phyloP scores from a whole-genome alignment of 2,888 invertebrate species.

The Barypeithes pellucidus region DNA sequence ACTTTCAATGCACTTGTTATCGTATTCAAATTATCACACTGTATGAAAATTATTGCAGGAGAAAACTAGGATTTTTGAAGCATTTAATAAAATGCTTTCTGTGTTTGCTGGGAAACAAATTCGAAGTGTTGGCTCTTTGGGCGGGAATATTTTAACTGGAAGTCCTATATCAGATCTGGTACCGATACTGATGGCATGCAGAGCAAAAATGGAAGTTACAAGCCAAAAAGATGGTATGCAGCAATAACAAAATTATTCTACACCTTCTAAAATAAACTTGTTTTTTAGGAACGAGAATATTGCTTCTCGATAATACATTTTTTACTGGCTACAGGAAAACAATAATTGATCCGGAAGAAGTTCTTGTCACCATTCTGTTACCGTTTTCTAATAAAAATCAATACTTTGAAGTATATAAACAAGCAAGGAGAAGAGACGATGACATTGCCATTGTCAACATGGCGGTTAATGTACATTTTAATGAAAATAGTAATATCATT shows the following conservation, averaged over 20 bases:
- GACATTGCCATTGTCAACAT: constrained; percentile 97
- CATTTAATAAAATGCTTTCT: constrained; percentile 87
- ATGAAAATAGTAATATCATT: constrained; percentile 73
- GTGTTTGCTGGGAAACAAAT: constrained; percentile 98
- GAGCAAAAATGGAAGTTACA: constrained; percentile 76
- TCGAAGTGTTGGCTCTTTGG: constrained; percentile 92
- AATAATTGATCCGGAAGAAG: constrained; percentile 81
- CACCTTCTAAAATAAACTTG: not conserved
- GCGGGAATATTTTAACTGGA: constrained; percentile 84
- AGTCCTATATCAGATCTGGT: constrained; percentile 97
- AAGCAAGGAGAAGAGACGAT: constrained; percentile 92
- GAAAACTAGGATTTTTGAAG: constrained; percentile 78
- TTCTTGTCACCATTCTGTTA: constrained; percentile 85
- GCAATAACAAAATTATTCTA: constrained; percentile 30
- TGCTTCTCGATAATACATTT: constrained; percentile 84
- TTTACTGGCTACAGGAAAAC: constrained; percentile 87
- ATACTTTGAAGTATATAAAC: constrained; percentile 90
- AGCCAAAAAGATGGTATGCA: constrained; percentile 69
- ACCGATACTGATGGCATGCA: constrained; percentile 89
- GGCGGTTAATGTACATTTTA: constrained; percentile 82
- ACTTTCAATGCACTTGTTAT: too few species aligned
- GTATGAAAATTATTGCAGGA: constrained; percentile 38
- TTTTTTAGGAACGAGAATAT: constrained; percentile 71
- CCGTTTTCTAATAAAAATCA: constrained; percentile 81
- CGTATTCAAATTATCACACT: too few species aligned